Base-by-base conservation (phyloP, 2,797 vertebrate species). In the Pelodytes ibericus region DNA sequence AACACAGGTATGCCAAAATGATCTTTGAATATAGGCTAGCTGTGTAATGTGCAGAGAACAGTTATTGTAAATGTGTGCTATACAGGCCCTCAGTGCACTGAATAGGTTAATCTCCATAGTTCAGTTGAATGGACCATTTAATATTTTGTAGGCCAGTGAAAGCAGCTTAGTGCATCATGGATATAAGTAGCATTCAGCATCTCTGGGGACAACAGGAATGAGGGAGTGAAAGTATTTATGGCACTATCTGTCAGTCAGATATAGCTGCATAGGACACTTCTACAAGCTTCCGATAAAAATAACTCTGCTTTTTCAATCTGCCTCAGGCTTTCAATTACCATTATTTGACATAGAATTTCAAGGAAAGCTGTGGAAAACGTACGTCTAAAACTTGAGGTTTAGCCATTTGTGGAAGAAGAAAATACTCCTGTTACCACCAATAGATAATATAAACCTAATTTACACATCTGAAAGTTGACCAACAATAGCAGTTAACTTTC, bases 211-310 rank as follows among this genome's bases (percentile, higher is more conserved):
- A 22, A 7, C 20, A 44, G 63, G 44, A 68, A 79, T 57, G 63
- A 79, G 70, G 64, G 57, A 61, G 31, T 64, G 53, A 68, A 73
- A 61, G 71, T 79, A 78, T 79, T 79, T 79, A 79, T 79, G 71
- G 68, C 57, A 41, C 71, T 73, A 79, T 79, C 76, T 73, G 76
- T 79, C 76, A 79, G 76, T 79, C 71, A 79, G 63, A 67, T 59
- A 39, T 13, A 49, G 72, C 41, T 58, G 63, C 63, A 75, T 13
- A 57, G 47, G 76, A 69, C 64, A 73, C 41, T 33, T 62, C 71
- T 79, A 72, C 76, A 79, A 73, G 64, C 63, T 56, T 61, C 44
- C 57, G 33, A 73, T 79, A 79, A 73, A 79, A 73, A 79, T 73
- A 73, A 73, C 61, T 67, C 56, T 13, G 56, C 56, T 67, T 79